Base-by-base conservation (phyloP, 2,113 vertebrate species). In the Okapia johnstoni region DNA sequence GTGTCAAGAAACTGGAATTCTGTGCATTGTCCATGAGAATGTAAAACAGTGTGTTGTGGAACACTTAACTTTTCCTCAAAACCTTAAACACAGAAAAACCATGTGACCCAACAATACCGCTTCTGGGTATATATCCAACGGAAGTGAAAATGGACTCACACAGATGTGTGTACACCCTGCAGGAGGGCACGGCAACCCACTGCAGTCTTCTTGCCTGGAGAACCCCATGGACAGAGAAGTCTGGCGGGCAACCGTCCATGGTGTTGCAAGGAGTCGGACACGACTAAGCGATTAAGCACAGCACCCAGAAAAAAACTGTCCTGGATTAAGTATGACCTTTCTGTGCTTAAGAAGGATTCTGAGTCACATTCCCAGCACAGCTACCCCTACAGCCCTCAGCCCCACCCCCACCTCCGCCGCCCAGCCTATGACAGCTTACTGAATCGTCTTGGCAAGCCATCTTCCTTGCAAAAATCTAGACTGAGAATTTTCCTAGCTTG, bases 211-310 rank as follows among this genome's bases (percentile, higher is more conserved):
- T 13, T 23, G 66, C 36, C 66, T 73, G 10, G n/a, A 36, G n/a
- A 73, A 23, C n/a, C 66, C 19, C 66, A 73, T 3, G 66, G 66
- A 40, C 19, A 40, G 66, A 73, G 19, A 19, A 25, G 66, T n/a
- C 66, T 40, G 66, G 66, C 10, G 5, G 17, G 19, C 10, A 40
- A 12, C 66, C 6, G 66, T 23, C 66, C 66, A 21, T 5, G n/a
- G n/a, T 73, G 66, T 23, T 2, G 0, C 19, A 21, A 23, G n/a
- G 66, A 73, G 66, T 73, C 36, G 1, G 36, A 70, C 10, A 6
- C 2, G 0, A 12, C 36, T 23, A 6, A 73, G 66, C 10, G 0
- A 19, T 19, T 3, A 13, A 25, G 66, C 36, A 40, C n/a, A 40
- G n/a, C 63, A 63, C 6, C 40, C 30, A 50, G 57, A 43, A 19